Conservation (phyloP, 2,113 vertebrate genomes). For the Potamarius usumacintae region DNA sequence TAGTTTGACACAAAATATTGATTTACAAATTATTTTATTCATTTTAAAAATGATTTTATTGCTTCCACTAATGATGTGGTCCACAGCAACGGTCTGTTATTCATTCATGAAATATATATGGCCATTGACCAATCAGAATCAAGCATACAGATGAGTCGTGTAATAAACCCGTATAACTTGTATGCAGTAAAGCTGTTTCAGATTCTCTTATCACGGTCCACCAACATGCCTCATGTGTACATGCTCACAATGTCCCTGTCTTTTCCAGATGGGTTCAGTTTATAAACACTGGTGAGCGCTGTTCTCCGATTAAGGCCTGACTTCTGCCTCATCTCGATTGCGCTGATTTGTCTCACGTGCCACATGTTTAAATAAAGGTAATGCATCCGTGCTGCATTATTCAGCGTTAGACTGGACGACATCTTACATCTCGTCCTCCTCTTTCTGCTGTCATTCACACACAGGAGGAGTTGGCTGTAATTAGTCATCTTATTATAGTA, state of each 20-base stretch:
- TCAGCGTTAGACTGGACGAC: background rate
- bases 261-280: background rate
- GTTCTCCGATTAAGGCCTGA: background rate
- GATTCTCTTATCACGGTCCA: background rate
- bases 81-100: too few relatives aligned
- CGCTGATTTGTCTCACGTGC: background rate
- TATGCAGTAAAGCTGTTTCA: background rate
- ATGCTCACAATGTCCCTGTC: background rate
- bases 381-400: background rate
- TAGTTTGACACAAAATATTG: too few relatives aligned
- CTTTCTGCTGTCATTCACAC: background rate
- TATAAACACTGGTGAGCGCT: background rate
- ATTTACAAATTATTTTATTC: too few relatives aligned
- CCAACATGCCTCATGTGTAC: background rate
- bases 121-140: too few relatives aligned
- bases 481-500: slow-evolving; percentile 4
- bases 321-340: background rate
- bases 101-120: too few relatives aligned
- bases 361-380: slow-evolving; percentile 18
- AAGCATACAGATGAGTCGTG: too few relatives aligned
- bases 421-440: background rate
- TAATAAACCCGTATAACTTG: background rate
- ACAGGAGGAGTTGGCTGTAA: background rate
- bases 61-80: too few relatives aligned
- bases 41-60: too few relatives aligned